Percentiles rank a stretch among this genome's conserved stretches.
Conservation (phyloP, 2,888 invertebrate species). For the Brachyptera risi region DNA sequence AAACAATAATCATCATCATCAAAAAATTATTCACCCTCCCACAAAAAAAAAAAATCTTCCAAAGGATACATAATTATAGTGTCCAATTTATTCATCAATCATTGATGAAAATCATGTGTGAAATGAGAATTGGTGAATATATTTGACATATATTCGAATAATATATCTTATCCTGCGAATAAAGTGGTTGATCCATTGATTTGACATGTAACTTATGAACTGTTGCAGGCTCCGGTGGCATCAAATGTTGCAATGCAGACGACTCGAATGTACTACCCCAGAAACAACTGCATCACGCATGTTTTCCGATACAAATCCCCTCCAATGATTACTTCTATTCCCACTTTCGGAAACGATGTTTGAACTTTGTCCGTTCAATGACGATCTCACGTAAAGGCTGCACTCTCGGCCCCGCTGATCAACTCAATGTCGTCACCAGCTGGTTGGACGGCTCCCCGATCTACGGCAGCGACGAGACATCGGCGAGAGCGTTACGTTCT, state of each 20-base stretch:
- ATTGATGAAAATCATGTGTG: no score
- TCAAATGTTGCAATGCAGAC: slow-evolving; percentile 51
- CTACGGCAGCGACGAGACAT: slow-evolving; percentile 49
- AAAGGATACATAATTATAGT: no score
- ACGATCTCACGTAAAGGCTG: slow-evolving; percentile 54
- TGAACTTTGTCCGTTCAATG: slow-evolving; percentile 58
- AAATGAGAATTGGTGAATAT: no score
- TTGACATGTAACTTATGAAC: no score
- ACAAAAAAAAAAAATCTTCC: no score
- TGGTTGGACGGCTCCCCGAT: slow-evolving; percentile 53
- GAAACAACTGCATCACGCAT: slow-evolving; percentile 53
- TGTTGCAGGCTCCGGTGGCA: slow-evolving; percentile 40
- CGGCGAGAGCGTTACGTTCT: slow-evolving; percentile 45
- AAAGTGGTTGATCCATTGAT: no score
- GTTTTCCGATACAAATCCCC: slow-evolving; percentile 56
- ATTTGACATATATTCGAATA: no score
- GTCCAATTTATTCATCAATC: no score
- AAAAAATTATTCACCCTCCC: no score
- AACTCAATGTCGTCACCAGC: slow-evolving; percentile 49
- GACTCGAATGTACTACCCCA: slow-evolving; percentile 46
- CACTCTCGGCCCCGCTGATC: slow-evolving; percentile 54
- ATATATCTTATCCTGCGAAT: no score
- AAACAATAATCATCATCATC: no score
- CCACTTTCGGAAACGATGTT: slow-evolving; percentile 50
- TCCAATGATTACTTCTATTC: slow-evolving; percentile 53